Conservation (phyloP, 2,113 vertebrate species). For the Lampris megalopsis region DNA sequence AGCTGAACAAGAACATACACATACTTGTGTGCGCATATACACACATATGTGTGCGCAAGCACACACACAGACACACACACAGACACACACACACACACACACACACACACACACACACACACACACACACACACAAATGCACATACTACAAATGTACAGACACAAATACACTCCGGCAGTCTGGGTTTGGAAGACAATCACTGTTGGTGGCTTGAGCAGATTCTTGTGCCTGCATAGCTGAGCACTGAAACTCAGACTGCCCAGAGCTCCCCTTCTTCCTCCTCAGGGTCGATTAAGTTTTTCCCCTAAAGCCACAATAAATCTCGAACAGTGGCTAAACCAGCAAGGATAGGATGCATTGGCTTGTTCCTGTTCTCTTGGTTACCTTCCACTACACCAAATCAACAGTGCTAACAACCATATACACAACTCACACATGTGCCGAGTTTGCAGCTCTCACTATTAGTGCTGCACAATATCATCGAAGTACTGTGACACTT, state of each 20-base stretch:
- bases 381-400: not conserved
- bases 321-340: slow-evolving; percentile 14
- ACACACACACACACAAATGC: not conserved
- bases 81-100: not conserved
- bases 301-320: slow-evolving; percentile 8
- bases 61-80: slow-evolving; percentile 6
- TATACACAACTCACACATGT: not conserved
- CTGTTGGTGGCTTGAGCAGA: slow-evolving; percentile 36
- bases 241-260: slow-evolving; percentile 58
- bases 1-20: too few relatives aligned
- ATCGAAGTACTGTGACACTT: slow-evolving; percentile 21
- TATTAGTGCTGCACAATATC: not conserved
- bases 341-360: not conserved
- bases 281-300: slow-evolving; percentile 9
- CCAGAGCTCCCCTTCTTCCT: slow-evolving; percentile 27
- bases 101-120: slow-evolving; percentile 4
- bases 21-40: too few relatives aligned
- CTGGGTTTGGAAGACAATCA: slow-evolving; percentile 46
- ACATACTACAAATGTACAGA: not conserved
- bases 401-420: not conserved
- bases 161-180: not conserved
- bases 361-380: slow-evolving; percentile 1
- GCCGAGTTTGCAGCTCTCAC: not conserved
- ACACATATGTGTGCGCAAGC: not conserved
- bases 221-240: slow-evolving; percentile 38